A percentile compares a stretch with the other conserved stretches of the same genome.
Evolutionary conservation across 2,113 vertebrate genomes (phyloP).

Genomic region (Neogale vison): DNA sequence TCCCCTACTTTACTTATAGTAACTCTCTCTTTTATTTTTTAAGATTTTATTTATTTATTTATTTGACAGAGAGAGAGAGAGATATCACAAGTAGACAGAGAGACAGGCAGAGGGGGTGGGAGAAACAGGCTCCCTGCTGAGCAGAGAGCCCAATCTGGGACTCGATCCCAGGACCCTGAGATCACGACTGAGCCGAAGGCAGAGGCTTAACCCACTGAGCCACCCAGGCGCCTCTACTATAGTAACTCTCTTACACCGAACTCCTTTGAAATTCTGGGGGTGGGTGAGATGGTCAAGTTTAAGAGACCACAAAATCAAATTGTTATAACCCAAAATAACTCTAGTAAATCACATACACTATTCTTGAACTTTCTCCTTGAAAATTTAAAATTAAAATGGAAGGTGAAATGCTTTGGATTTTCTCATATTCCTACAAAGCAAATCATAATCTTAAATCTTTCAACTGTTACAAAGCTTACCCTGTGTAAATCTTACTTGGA

Average conservation of each 20-base stretch:
- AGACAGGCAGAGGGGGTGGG: no score
- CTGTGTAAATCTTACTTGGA: constrained; percentile 80
- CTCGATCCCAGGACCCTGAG: no score
- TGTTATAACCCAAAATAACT: neutral
- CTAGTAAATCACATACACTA: neutral
- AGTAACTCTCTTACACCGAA: neutral
- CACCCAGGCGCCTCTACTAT: no score
- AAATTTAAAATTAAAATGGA: constrained; percentile 51
- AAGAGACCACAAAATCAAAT: constrained; percentile 26
- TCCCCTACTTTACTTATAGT: neutral
- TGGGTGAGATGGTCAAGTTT: neutral
- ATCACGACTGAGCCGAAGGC: no score
- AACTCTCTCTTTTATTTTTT: neutral
- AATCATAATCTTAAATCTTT: constrained; percentile 75
- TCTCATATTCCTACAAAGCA: constrained; percentile 53
- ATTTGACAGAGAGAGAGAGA: no score
- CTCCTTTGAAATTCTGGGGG: neutral
- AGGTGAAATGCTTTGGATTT: constrained; percentile 62
- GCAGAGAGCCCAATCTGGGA: no score
- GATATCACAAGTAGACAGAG: no score
- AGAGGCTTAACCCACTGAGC: no score
- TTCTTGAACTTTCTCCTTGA: constrained; percentile 55
- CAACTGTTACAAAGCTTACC: constrained; percentile 73
- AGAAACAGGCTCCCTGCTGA: no score
- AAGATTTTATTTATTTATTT: no score